Percentiles rank a stretch among this genome's conserved stretches.
phyloP scores from a whole-genome alignment of 2,888 invertebrate species.

The Lysandra bellargus region DNA sequence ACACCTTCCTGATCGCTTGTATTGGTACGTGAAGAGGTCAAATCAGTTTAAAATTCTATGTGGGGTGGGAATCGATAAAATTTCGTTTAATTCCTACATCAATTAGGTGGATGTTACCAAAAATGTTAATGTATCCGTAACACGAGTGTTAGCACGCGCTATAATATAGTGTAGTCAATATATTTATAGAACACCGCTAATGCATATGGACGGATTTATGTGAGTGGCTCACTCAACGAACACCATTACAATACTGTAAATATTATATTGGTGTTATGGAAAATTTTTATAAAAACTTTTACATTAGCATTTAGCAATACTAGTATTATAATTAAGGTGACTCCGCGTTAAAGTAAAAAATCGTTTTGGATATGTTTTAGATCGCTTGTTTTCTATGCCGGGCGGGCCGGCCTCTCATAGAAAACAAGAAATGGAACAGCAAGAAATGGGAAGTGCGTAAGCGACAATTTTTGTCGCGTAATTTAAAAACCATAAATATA shows the following conservation, averaged over 20 bases:
- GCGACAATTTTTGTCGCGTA: too few species aligned
- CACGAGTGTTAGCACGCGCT: background rate
- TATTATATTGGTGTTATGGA: constrained; percentile 33
- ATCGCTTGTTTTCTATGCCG: too few species aligned
- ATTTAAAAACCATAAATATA: too few species aligned
- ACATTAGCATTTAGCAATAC: too few species aligned
- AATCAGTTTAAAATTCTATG: background rate
- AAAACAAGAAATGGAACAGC: too few species aligned
- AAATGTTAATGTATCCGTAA: constrained; percentile 16
- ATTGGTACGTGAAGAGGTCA: background rate
- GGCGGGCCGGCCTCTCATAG: too few species aligned
- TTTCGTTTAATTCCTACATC: background rate
- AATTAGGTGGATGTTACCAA: constrained; percentile 15
- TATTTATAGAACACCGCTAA: constrained; percentile 39
- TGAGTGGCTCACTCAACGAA: constrained; percentile 39
- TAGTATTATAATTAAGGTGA: too few species aligned
- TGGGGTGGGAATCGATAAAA: background rate
- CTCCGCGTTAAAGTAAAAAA: too few species aligned
- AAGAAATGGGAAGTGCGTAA: too few species aligned
- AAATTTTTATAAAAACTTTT: background rate
- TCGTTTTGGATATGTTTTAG: too few species aligned
- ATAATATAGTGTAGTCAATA: background rate
- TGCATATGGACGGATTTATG: constrained; percentile 40
- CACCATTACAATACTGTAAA: constrained; percentile 35
- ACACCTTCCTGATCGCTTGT: background rate